These are phyloP conservation scores for Mola mola DNA, from an alignment of 2,113 vertebrate species.

Conservation along the genomic window DNA sequence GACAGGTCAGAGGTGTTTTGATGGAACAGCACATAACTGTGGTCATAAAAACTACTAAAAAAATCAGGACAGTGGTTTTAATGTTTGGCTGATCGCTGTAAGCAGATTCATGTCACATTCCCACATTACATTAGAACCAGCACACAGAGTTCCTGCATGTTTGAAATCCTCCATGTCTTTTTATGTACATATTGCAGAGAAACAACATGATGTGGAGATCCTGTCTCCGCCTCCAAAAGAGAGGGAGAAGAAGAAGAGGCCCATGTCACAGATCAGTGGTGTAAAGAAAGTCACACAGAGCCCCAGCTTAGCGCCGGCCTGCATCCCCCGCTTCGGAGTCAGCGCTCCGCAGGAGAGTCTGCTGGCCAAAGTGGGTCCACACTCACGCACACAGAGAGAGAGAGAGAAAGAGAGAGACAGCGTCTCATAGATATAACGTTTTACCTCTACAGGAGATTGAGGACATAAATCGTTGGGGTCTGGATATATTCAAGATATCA, in stretches of 20 bases:
- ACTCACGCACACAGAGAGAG: background rate
- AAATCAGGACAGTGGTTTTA: no score
- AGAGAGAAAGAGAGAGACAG: slow-evolving; percentile 13
- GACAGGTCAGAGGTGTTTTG: no score
- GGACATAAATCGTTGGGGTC: slow-evolving; percentile 90
- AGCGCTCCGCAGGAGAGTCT: slow-evolving; percentile 85
- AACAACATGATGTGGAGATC: slow-evolving; percentile 91
- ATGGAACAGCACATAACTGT: no score
- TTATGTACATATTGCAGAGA: slow-evolving; percentile 81
- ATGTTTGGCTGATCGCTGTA: no score
- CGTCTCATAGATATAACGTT: slow-evolving; percentile 6
- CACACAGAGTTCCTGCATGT: background rate
- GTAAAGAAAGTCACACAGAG: slow-evolving; percentile 81
- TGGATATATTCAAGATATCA: slow-evolving; percentile 90
- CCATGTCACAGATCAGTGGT: slow-evolving; percentile 90
- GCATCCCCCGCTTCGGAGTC: slow-evolving; percentile 90
- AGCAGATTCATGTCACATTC: no score
- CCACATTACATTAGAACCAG: no score
- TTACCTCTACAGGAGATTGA: slow-evolving; percentile 86
- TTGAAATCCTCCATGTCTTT: background rate
- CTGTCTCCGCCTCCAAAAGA: slow-evolving; percentile 79
- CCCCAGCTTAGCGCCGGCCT: slow-evolving; percentile 75
- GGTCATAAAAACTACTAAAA: no score
- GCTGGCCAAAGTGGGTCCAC: slow-evolving; percentile 84
- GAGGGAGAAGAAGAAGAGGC: slow-evolving; percentile 85